Conservation (phyloP, 1,140 invertebrate species). For the Heliconius hewitsoni region DNA sequence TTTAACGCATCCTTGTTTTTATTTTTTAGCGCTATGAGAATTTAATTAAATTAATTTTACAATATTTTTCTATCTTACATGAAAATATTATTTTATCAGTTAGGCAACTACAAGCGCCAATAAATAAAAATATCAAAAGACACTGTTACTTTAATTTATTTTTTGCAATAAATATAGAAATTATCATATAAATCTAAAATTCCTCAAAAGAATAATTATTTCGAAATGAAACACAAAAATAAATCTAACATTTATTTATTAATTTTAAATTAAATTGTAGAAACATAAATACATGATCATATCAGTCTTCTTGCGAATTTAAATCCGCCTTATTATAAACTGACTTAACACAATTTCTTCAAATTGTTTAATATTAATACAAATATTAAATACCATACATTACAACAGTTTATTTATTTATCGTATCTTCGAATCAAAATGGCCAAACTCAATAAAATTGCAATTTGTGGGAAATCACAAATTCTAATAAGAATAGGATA, state of each 20-base stretch:
- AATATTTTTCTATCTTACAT: too few relatives aligned
- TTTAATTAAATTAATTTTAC: too few relatives aligned
- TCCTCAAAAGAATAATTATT: too few relatives aligned
- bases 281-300: constrained; percentile 24
- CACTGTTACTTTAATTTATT: too few relatives aligned
- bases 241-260: constrained; percentile 67
- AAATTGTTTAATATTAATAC: neutral
- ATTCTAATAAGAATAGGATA: too few relatives aligned
- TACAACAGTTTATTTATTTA: neutral
- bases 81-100: too few relatives aligned
- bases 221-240: constrained; percentile 37
- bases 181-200: too few relatives aligned
- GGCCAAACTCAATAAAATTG: neutral
- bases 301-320: constrained; percentile 76
- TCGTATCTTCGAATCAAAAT: too few relatives aligned
- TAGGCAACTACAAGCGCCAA: too few relatives aligned
- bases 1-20: neutral
- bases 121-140: too few relatives aligned
- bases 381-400: neutral
- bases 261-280: constrained; percentile 60
- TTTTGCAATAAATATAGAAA: too few relatives aligned
- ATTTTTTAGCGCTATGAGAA: too few relatives aligned
- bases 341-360: constrained; percentile 34
- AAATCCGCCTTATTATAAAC: constrained; percentile 47
- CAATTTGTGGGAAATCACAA: neutral